These are phyloP conservation scores for Notolabrus celidotus DNA, from an alignment of 2,797 vertebrate genomes.

Conservation along the genomic window DNA sequence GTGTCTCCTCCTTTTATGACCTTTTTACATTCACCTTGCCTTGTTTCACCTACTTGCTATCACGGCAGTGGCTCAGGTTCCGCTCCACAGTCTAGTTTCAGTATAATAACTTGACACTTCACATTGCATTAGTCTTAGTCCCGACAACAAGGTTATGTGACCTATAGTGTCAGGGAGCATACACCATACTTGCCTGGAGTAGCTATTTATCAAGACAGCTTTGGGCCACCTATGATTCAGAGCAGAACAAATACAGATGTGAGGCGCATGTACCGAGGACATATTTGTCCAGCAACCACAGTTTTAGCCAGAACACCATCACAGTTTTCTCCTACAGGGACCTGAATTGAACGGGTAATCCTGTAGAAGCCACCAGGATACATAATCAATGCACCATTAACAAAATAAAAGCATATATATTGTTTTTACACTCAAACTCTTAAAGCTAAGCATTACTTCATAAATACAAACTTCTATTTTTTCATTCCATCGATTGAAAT, in stretches of 20 bases:
- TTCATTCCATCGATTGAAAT: constrained; percentile 6
- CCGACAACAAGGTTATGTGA: constrained; percentile 88
- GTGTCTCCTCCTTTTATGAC: constrained; percentile 79
- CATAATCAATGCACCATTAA: neutral
- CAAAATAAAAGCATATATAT: neutral
- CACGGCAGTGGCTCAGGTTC: constrained; percentile 79
- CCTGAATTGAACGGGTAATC: constrained; percentile 29
- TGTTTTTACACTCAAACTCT: neutral
- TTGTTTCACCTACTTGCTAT: constrained; percentile 81
- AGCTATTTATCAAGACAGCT: constrained; percentile 90
- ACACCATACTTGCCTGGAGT: constrained; percentile 84
- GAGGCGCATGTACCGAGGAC: constrained; percentile 74
- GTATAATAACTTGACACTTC: constrained; percentile 90
- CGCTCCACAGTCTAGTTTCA: constrained; percentile 82
- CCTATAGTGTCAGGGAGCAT: constrained; percentile 88
- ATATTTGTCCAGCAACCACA: constrained; percentile 68
- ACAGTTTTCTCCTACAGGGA: constrained; percentile 28
- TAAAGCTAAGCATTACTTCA: neutral
- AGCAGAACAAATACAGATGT: constrained; percentile 85
- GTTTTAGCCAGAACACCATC: constrained; percentile 62
- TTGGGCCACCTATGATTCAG: constrained; percentile 86
- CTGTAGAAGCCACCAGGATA: neutral
- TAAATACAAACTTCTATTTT: neutral
- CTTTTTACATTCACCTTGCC: constrained; percentile 86
- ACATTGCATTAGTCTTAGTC: constrained; percentile 88